These are phyloP conservation scores for Myripristis jacobus DNA, from an alignment of 2,797 vertebrate genomes.

Conservation along the genomic window DNA sequence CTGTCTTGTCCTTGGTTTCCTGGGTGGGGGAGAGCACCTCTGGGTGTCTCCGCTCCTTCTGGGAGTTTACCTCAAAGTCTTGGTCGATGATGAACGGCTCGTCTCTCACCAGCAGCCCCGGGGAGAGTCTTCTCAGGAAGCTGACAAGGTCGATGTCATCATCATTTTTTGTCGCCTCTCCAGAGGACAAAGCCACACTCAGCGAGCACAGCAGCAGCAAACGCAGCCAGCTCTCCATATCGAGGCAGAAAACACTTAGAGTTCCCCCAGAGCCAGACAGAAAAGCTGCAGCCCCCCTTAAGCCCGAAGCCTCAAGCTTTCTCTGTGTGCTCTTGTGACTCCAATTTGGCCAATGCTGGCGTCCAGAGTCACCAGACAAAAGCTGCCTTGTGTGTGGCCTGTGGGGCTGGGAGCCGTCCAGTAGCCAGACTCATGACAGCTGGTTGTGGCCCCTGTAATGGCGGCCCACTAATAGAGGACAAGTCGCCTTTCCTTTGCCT, in stretches of 20 bases:
- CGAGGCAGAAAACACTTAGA: conserved; percentile 29
- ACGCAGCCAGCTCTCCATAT: conserved; percentile 67
- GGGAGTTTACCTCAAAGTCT: conserved; percentile 51
- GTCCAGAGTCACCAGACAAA: conserved; percentile 67
- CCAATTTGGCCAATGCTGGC: conserved; percentile 67
- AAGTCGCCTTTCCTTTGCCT: conserved; percentile 67
- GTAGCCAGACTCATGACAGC: conserved; percentile 38
- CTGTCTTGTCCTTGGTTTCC: conserved; percentile 39
- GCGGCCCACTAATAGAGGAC: conserved; percentile 70
- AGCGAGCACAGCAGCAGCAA: conserved; percentile 69
- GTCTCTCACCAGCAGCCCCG: conserved; percentile 50
- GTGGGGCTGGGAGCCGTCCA: conserved; percentile 38
- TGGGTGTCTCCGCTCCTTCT: conserved; percentile 28
- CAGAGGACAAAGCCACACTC: conserved; percentile 41
- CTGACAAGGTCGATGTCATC: conserved; percentile 58
- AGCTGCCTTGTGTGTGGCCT: conserved; percentile 63
- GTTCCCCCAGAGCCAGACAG: conserved; percentile 8
- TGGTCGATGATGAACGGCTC: conserved; percentile 51
- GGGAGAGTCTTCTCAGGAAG: conserved; percentile 69
- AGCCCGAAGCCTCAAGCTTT: conserved; percentile 32
- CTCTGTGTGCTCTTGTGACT: conserved; percentile 75
- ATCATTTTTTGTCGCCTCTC: conserved; percentile 45
- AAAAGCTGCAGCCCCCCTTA: conserved; percentile 12
- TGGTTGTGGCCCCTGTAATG: conserved; percentile 33
- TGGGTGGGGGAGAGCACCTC: conserved; percentile 31